Evolutionary conservation across 1,140 invertebrate genomes (phyloP).

Genomic region (Vanessa atalanta): DNA sequence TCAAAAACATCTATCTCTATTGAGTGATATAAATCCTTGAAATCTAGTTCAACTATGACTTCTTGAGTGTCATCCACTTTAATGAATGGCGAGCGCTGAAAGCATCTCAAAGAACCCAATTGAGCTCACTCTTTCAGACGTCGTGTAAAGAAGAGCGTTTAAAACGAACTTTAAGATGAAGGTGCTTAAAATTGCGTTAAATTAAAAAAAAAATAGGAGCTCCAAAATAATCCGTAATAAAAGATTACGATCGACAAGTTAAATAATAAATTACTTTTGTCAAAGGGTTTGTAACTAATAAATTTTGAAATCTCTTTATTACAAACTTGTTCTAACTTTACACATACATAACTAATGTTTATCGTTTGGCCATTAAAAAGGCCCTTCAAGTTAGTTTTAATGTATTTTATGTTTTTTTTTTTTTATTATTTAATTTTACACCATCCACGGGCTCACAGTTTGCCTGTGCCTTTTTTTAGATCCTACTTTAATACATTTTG

Average conservation of each 20-base stretch:
- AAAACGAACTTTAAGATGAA: slow-evolving; percentile 31
- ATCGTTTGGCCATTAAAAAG: background rate
- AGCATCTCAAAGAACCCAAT: slow-evolving; percentile 46
- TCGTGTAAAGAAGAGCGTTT: slow-evolving; percentile 45
- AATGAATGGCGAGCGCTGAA: slow-evolving; percentile 46
- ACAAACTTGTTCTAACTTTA: too few relatives aligned
- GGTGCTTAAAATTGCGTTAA: slow-evolving; percentile 39
- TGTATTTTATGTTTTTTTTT: too few relatives aligned
- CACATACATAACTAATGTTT: too few relatives aligned
- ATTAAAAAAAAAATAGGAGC: background rate
- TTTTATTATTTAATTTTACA: too few relatives aligned
- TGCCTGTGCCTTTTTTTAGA: too few relatives aligned
- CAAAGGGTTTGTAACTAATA: too few relatives aligned
- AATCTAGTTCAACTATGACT: slow-evolving; percentile 35
- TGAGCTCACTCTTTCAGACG: slow-evolving; percentile 41
- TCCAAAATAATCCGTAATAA: too few relatives aligned
- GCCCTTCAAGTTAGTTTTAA: background rate
- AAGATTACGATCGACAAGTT: too few relatives aligned
- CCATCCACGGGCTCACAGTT: too few relatives aligned
- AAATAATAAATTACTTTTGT: too few relatives aligned
- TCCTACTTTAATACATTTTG: too few relatives aligned
- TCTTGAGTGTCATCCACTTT: slow-evolving; percentile 43
- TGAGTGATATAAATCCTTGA: background rate
- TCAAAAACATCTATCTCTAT: background rate
- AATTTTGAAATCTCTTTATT: too few relatives aligned